Percentiles rank a stretch among this genome's conserved stretches.
phyloP scores from a whole-genome alignment of 2,113 vertebrate species.

The Dendrocopos noguchii region DNA sequence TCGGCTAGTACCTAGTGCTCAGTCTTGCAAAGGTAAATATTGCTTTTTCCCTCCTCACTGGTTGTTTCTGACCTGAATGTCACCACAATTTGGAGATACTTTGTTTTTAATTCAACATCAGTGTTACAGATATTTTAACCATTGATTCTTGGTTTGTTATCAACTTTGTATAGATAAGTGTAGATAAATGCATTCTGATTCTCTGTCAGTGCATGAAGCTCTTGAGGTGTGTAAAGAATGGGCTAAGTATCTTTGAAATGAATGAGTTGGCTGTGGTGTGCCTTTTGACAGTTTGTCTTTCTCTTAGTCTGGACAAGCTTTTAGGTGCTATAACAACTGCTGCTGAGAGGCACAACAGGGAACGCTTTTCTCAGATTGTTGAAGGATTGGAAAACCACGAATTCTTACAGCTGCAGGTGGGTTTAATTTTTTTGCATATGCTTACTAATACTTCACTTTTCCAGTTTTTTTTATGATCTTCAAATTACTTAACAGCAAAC shows the following conservation, averaged over 20 bases:
- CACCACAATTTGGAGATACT: background rate
- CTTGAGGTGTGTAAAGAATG: background rate
- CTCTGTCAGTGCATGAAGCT: background rate
- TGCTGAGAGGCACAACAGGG: conserved; percentile 91
- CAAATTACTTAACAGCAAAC: background rate
- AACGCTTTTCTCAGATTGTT: conserved; percentile 92
- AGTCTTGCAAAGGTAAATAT: background rate
- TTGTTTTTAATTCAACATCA: background rate
- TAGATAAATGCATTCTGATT: background rate
- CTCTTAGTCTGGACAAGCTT: conserved; percentile 90
- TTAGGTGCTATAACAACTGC: conserved; percentile 93
- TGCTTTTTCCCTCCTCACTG: rapidly evolving
- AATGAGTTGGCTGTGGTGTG: background rate
- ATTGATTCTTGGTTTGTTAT: background rate
- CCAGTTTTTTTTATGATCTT: background rate
- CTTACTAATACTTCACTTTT: background rate
- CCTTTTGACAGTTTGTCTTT: conserved; percentile 49
- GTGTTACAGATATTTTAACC: background rate
- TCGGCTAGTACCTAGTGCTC: background rate
- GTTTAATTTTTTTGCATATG: background rate
- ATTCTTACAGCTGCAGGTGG: conserved; percentile 92
- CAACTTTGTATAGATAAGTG: background rate
- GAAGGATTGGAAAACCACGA: conserved; percentile 97
- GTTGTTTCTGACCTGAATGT: background rate
- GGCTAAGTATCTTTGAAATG: background rate